Conservation (phyloP, 1,140 invertebrate genomes). For the Dreissena rostriformis region DNA sequence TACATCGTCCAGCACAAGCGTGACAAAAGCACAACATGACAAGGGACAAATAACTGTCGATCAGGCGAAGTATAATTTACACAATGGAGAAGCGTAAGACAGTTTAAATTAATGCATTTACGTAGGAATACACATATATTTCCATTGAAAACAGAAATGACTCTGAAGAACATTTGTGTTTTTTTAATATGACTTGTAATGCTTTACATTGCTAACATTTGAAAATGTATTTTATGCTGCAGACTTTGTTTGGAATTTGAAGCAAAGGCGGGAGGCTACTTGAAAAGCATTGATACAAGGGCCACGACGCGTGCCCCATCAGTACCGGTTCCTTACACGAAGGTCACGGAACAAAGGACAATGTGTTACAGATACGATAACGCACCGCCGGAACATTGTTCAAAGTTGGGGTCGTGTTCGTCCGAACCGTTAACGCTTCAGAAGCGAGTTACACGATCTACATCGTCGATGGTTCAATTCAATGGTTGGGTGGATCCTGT, state of each 20-base stretch:
- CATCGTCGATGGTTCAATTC: not conserved
- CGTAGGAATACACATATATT: too few relatives aligned
- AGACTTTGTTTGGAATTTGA: slow-evolving; percentile 2
- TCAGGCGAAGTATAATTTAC: too few relatives aligned
- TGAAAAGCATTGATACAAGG: slow-evolving; percentile 1
- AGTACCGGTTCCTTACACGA: not conserved
- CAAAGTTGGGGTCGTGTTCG: not conserved
- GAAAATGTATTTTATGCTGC: not conserved
- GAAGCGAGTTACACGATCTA: not conserved
- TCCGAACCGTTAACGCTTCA: not conserved
- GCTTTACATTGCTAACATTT: too few relatives aligned
- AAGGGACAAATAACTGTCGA: too few relatives aligned
- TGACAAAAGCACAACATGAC: too few relatives aligned
- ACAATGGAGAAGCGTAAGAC: too few relatives aligned
- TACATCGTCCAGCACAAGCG: too few relatives aligned
- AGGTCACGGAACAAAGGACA: not conserved
- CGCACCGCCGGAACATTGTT: slow-evolving; percentile 8
- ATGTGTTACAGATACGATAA: slow-evolving; percentile 31
- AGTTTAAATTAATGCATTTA: too few relatives aligned
- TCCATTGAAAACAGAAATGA: too few relatives aligned
- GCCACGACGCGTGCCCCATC: not conserved
- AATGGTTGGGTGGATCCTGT: slow-evolving; percentile 7
- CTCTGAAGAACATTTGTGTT: too few relatives aligned
- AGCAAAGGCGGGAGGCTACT: slow-evolving; percentile 2
- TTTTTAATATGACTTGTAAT: too few relatives aligned